Base-by-base conservation (phyloP, 2,113 vertebrate genomes). In the Tenebrosternarchus preto region DNA sequence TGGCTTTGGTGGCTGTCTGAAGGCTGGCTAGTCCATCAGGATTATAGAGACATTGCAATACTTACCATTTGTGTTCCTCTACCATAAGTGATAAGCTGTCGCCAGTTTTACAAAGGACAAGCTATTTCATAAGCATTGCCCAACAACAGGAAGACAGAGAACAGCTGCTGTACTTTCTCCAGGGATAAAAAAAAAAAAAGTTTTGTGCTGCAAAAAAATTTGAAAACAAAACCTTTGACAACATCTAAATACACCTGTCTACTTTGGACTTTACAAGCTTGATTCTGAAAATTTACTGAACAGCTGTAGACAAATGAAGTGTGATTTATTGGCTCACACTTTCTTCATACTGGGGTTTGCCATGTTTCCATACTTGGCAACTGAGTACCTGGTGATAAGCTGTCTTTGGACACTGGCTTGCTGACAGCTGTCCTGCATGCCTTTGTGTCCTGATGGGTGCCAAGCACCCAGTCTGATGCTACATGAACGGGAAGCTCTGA, bases 331-430 rank as follows among this genome's bases (percentile, higher is more conserved):
- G 72, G 72, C 57, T 31, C 74, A 39, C 20, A 22, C 19, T 24
- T 56, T 15, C 4, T 69, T 60, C 70, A 29, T 66, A 39, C 43
- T 24, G 29, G 53, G 67, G 53, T 43, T 46, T 80, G 73, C 25
- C 50, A 29, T 12, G 39, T 76, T 80, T 76, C 67, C 71, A 63
- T 76, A 31, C 59, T 78, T 78, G 57, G 75, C 17, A 57, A 50
- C 53, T 22, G 20, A 73, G 25, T 67, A 72, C n/a, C 73, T 80
- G 59, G 46, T 72, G 73, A 31, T 70, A 67, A 66, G 59, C 46
- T 60, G 25, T 53, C 56, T 67, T 77, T 67, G 25, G n/a, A 76
- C 25, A 57, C 16, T 67, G 61, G 5, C 19, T 22, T 29, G 5
- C 50, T 73, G 78, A 59, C 55, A 36, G 72, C 55, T 74, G 72